Evolutionary conservation across 2,797 vertebrate species (phyloP).

Genomic region (Gorsachius magnificus): DNA sequence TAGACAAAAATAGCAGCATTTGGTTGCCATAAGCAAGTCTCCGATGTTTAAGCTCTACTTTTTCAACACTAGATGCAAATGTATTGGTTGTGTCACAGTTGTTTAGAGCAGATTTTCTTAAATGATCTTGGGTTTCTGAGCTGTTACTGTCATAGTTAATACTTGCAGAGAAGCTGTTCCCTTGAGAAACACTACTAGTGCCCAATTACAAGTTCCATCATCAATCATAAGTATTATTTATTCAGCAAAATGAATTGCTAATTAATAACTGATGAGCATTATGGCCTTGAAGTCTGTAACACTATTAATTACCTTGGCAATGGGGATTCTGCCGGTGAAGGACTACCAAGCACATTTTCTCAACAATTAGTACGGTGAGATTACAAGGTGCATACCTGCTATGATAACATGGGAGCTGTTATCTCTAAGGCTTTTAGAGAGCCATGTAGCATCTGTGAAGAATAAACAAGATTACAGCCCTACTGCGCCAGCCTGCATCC

Average conservation of each 20-base stretch:
- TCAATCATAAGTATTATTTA: constrained; percentile 99
- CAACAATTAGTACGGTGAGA: constrained; percentile 80
- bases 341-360: constrained; percentile 84
- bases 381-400: constrained; percentile 81
- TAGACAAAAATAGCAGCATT: constrained; percentile 13
- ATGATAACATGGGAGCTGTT: constrained; percentile 70
- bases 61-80: constrained; percentile 44
- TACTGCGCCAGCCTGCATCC: not conserved
- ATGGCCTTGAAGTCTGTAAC: constrained; percentile 95
- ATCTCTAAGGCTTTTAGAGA: constrained; percentile 71
- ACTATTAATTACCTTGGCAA: constrained; percentile 97
- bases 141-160: constrained; percentile 86
- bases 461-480: constrained; percentile 34
- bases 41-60: not conserved
- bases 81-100: constrained; percentile 65
- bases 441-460: constrained; percentile 48
- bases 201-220: constrained; percentile 99
- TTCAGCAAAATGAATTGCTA: constrained; percentile 99
- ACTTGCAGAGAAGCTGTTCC: constrained; percentile 86
- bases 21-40: not conserved
- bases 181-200: constrained; percentile 88
- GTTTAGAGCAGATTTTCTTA: constrained; percentile 72
- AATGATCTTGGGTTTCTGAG: constrained; percentile 71
- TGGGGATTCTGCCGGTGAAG: constrained; percentile 85
- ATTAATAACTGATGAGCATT: constrained; percentile 99